Evolutionary conservation across 2,797 vertebrate species (phyloP).

Genomic region (Telmatherina bonti): DNA sequence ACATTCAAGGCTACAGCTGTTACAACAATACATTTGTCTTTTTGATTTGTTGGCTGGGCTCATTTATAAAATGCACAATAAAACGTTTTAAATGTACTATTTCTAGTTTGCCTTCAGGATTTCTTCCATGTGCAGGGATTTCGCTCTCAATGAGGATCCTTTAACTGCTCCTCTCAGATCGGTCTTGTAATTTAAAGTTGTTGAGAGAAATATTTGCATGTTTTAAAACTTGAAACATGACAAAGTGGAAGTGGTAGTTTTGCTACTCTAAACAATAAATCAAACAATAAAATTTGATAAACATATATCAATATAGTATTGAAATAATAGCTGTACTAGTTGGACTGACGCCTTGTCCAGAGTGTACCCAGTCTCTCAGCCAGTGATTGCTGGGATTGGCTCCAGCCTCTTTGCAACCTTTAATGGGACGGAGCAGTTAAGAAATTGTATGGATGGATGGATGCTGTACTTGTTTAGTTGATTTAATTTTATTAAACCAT

Average conservation of each 20-base stretch:
- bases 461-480: not conserved
- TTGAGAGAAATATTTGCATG: not conserved
- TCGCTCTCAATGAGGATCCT: not conserved
- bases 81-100: not conserved
- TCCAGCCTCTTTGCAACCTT: too few relatives aligned
- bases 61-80: not conserved
- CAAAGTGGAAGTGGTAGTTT: not conserved
- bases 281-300: too few relatives aligned
- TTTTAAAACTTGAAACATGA: not conserved
- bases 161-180: not conserved
- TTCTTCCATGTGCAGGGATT: too few relatives aligned
- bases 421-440: too few relatives aligned
- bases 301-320: too few relatives aligned
- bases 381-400: too few relatives aligned
- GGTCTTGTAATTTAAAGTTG: not conserved
- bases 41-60: not conserved
- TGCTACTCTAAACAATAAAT: too few relatives aligned
- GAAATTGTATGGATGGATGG: too few relatives aligned
- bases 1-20: not conserved
- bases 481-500: not conserved
- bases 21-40: not conserved
- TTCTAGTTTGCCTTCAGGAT: not conserved
- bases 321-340: too few relatives aligned
- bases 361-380: too few relatives aligned
- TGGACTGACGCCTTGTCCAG: too few relatives aligned